Evolutionary conservation across 1,140 invertebrate genomes (phyloP).

Genomic region (Drosophila pruinosa): DNA sequence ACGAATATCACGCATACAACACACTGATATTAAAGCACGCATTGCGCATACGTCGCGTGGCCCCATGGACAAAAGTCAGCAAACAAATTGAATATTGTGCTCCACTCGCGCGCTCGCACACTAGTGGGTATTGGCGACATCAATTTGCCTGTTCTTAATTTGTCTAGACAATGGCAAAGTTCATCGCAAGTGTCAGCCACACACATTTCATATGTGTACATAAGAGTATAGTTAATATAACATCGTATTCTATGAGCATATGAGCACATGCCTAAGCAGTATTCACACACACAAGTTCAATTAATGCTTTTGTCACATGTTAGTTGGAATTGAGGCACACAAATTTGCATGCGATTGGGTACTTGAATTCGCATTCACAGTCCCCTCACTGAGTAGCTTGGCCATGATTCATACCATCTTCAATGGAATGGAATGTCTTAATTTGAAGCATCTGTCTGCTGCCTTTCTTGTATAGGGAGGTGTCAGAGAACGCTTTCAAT

Average conservation of each 20-base stretch:
- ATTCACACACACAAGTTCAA: conserved; percentile 55
- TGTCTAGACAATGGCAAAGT: conserved; percentile 80
- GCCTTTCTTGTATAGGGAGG: background rate
- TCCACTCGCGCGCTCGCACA: conserved; percentile 8
- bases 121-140: conserved; percentile 48
- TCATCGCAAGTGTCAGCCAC: conserved; percentile 43
- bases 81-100: conserved; percentile 58
- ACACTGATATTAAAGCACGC: conserved; percentile 27
- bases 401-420: conserved; percentile 50
- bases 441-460: conserved; percentile 69
- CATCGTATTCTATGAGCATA: conserved; percentile 6
- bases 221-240: background rate
- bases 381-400: conserved; percentile 13
- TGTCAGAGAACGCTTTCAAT: background rate
- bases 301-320: conserved; percentile 63
- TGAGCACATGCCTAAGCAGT: conserved; percentile 18
- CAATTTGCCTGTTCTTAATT: conserved; percentile 69
- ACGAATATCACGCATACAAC: conserved; percentile 48
- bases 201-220: background rate
- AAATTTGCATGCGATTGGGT: conserved; percentile 45
- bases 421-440: conserved; percentile 62
- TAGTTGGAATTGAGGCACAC: conserved; percentile 20
- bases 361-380: background rate
- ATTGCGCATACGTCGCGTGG: conserved; percentile 70
- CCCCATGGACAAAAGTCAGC: conserved; percentile 16